These are phyloP conservation scores for Pseudorhiza aurosa DNA, from an alignment of 30 jellyfish, hydroid and myxozoan species.

Conservation along the genomic window DNA sequence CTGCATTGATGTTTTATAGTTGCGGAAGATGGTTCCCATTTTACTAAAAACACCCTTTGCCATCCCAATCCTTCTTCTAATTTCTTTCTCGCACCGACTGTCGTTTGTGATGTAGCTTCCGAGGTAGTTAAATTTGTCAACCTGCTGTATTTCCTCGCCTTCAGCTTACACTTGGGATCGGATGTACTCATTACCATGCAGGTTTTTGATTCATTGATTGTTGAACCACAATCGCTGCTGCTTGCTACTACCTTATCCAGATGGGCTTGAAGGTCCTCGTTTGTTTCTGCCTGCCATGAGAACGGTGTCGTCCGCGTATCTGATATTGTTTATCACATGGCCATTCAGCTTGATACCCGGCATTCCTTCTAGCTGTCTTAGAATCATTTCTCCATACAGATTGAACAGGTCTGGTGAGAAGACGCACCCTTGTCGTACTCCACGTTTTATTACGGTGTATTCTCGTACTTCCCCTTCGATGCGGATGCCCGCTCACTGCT, in stretches of 20 bases:
- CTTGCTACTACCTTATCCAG: neutral
- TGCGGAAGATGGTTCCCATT: neutral
- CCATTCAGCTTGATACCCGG: neutral
- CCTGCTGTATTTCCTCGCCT: neutral
- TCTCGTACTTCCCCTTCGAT: neutral
- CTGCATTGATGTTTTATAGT: neutral
- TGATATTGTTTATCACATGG: neutral
- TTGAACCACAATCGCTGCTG: neutral
- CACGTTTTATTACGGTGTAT: neutral
- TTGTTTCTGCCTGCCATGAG: neutral
- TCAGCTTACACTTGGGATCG: neutral
- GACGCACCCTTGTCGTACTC: neutral
- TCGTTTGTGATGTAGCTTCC: neutral
- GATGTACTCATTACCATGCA: too few species aligned
- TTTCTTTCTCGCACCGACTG: neutral
- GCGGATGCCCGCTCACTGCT: conserved; percentile 1
- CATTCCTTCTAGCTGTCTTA: neutral
- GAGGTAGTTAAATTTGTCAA: neutral
- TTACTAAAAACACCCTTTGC: neutral
- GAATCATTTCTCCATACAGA: neutral
- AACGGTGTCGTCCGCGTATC: conserved; percentile 18
- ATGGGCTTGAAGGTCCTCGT: neutral
- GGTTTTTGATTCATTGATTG: neutral
- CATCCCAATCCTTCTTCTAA: neutral
- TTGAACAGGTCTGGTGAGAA: conserved; percentile 6